A percentile compares a stretch with the other conserved stretches of the same genome.
These are phyloP conservation scores for Watsonalla binaria DNA, from an alignment of 2,888 invertebrate species.

Conservation along the genomic window DNA sequence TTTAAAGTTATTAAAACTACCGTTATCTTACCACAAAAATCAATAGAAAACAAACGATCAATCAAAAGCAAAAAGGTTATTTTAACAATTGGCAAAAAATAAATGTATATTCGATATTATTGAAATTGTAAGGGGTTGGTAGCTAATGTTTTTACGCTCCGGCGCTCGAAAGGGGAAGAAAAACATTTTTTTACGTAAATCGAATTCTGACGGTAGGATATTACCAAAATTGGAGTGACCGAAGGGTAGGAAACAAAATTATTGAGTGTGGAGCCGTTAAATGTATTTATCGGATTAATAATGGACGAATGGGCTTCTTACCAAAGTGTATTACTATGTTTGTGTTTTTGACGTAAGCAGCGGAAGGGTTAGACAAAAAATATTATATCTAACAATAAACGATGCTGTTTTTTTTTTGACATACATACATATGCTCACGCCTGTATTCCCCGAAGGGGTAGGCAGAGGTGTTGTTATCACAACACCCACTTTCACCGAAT, in stretches of 20 bases:
- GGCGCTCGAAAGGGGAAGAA: slow-evolving; percentile 45
- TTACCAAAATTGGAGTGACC: slow-evolving; percentile 67
- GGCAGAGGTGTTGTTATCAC: no score
- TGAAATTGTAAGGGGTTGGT: slow-evolving; percentile 40
- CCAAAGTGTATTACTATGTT: slow-evolving; percentile 31
- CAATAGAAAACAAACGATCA: slow-evolving; percentile 48
- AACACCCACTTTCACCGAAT: no score
- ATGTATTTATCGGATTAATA: slow-evolving; percentile 58
- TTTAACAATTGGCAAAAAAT: slow-evolving; percentile 35
- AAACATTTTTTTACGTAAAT: slow-evolving; percentile 65
- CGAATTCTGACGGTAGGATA: slow-evolving; percentile 62
- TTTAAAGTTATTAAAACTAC: slow-evolving; percentile 37
- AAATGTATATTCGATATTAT: slow-evolving; percentile 45
- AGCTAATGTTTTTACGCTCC: slow-evolving; percentile 58
- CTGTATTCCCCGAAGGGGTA: no score
- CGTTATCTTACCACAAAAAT: slow-evolving; percentile 60
- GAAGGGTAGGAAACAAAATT: slow-evolving; percentile 58
- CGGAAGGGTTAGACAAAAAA: slow-evolving; percentile 6
- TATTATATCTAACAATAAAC: neutral
- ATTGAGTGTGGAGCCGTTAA: slow-evolving; percentile 57
- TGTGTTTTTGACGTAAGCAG: slow-evolving; percentile 13
- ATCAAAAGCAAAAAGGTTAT: slow-evolving; percentile 38
- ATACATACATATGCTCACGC: no score
- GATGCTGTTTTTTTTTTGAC: no score
- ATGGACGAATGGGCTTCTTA: slow-evolving; percentile 37